phyloP scores from a whole-genome alignment of 2,888 invertebrate genomes.

The Rhamnusium bicolor region DNA sequence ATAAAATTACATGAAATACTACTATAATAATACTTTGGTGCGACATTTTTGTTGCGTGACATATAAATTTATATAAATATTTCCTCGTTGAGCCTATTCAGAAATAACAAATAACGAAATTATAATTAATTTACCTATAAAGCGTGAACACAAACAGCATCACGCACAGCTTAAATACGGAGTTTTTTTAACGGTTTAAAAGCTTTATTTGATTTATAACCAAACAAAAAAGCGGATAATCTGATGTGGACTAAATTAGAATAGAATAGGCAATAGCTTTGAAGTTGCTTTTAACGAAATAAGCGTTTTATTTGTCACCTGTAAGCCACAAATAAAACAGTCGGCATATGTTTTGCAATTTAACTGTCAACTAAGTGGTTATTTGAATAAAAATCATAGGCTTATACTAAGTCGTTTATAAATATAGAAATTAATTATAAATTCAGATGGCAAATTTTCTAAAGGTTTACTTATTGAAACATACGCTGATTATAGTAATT shows the following conservation, averaged over 20 bases:
- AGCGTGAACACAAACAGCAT: neutral
- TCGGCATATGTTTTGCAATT: neutral
- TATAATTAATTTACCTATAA: slow-evolving; percentile 24
- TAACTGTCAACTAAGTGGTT: slow-evolving; percentile 1
- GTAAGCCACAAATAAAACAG: slow-evolving; percentile 17
- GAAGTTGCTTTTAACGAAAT: slow-evolving; percentile 31
- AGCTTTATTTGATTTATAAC: slow-evolving; percentile 46
- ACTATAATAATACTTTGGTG: too few species aligned
- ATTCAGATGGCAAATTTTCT: too few species aligned
- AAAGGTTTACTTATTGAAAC: too few species aligned
- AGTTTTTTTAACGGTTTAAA: slow-evolving; percentile 28
- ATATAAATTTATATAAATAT: neutral
- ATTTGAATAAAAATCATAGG: neutral
- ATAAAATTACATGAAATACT: neutral
- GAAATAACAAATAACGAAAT: neutral
- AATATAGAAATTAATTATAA: too few species aligned
- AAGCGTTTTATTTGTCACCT: slow-evolving; percentile 43
- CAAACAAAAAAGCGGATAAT: slow-evolving; percentile 36
- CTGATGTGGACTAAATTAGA: slow-evolving; percentile 43
- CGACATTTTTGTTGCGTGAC: neutral
- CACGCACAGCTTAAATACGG: slow-evolving; percentile 1
- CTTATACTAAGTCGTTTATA: neutral
- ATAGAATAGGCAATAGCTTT: slow-evolving; percentile 11
- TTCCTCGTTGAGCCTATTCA: neutral
- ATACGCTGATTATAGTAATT: too few species aligned